phyloP scores from a whole-genome alignment of 2,797 vertebrate genomes.

The Arctocebus calabarensis region DNA sequence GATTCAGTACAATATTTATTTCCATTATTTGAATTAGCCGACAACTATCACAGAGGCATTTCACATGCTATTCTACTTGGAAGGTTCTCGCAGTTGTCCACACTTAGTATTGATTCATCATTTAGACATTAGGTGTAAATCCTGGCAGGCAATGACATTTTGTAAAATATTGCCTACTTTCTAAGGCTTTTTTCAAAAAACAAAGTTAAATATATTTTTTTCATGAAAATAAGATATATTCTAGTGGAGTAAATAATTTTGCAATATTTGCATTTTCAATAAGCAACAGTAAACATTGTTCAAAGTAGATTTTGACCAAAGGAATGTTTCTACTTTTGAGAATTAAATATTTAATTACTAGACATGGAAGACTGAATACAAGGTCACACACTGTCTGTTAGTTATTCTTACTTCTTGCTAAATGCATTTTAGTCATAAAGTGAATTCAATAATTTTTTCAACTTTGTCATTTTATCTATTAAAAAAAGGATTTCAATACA shows the following conservation, averaged over 20 bases:
- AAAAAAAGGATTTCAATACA: neutral
- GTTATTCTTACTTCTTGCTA: neutral
- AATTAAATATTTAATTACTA: neutral
- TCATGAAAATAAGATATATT: neutral
- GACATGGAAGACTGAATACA: neutral
- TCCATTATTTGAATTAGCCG: neutral
- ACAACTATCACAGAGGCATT: accelerated
- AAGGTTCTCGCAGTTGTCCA: neutral
- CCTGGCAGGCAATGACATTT: neutral
- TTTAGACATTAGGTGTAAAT: neutral
- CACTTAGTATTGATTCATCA: neutral
- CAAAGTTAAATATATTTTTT: neutral
- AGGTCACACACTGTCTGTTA: neutral
- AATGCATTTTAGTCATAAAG: neutral
- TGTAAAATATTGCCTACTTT: neutral
- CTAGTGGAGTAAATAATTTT: neutral
- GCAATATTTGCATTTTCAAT: neutral
- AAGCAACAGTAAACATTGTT: neutral
- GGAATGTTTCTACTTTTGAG: neutral
- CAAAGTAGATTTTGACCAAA: neutral
- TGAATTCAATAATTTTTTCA: neutral
- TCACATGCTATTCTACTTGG: neutral
- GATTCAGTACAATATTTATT: neutral
- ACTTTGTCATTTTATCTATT: neutral
- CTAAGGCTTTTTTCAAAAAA: neutral